Percentiles rank a stretch among this genome's conserved stretches.
Conservation (phyloP, 92 coral and sea anemone genomes). For the Diadumene lineata region DNA sequence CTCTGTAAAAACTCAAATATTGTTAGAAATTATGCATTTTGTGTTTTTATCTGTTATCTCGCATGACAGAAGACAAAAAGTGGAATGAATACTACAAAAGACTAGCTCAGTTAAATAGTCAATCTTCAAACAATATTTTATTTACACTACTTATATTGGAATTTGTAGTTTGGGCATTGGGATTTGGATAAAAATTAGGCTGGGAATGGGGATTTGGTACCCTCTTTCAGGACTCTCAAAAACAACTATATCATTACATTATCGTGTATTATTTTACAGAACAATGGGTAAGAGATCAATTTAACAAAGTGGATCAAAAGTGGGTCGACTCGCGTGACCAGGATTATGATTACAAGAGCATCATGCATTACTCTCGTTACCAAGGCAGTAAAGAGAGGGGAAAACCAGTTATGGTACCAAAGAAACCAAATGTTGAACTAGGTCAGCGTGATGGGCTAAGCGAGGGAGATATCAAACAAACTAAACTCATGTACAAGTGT, state of each 20-base stretch:
- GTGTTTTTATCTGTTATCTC: no score
- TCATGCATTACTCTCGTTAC: constrained; percentile 82
- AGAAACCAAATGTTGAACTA: constrained; percentile 28
- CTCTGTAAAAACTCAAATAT: no score
- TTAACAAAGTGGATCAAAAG: constrained; percentile 5
- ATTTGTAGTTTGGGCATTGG: no score
- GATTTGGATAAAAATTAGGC: no score
- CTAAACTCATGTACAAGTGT: constrained; percentile 65
- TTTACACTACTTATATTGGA: no score
- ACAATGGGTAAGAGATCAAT: constrained; percentile 7
- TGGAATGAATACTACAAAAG: no score
- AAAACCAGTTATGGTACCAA: constrained; percentile 45
- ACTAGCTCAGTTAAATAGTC: background rate
- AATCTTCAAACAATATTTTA: background rate
- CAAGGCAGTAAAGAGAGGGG: constrained; percentile 58
- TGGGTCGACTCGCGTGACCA: constrained; percentile 52
- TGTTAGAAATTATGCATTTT: no score
- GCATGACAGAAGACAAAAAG: no score
- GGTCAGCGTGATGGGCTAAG: constrained; percentile 72
- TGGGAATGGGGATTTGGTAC: no score
- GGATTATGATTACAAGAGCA: constrained; percentile 64
- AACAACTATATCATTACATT: no score
- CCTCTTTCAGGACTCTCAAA: no score
- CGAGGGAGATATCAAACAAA: constrained; percentile 61
- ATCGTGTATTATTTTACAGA: background rate